Evolutionary conservation across 1,140 invertebrate genomes (phyloP).

Genomic region (Agrypnia vestita): DNA sequence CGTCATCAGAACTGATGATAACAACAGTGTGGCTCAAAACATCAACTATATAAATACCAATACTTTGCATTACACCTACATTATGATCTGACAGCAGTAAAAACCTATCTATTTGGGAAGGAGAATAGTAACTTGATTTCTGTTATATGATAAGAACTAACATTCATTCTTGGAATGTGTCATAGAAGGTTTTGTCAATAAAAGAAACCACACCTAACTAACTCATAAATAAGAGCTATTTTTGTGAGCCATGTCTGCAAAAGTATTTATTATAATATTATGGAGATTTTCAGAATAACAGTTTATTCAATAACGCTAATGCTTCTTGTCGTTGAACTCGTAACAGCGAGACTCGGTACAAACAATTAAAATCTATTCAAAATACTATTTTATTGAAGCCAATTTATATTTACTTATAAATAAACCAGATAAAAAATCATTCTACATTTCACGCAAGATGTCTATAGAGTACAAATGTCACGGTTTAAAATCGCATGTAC

Average conservation of each 20-base stretch:
- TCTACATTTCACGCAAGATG: conserved; percentile 11
- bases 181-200: background rate
- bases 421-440: conserved; percentile 35
- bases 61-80: no score
- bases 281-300: background rate
- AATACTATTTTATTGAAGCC: conserved; percentile 7
- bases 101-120: no score
- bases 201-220: no score
- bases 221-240: background rate
- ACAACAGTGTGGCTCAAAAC: no score
- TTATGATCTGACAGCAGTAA: no score
- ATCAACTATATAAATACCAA: no score
- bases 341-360: conserved; percentile 19
- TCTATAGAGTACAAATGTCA: conserved; percentile 15
- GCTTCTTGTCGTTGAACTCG: background rate
- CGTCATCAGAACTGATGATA: no score
- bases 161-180: conserved; percentile 18
- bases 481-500: conserved; percentile 12
- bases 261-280: conserved; percentile 9
- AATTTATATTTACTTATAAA: conserved; percentile 41
- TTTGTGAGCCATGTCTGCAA: conserved; percentile 2
- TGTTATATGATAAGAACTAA: background rate
- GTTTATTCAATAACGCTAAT: background rate
- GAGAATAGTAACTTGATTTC: no score
- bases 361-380: conserved; percentile 31